Percentiles rank a stretch among this genome's conserved stretches.
Conservation (phyloP, 2,888 invertebrate genomes). For the Tholera decimalis region DNA sequence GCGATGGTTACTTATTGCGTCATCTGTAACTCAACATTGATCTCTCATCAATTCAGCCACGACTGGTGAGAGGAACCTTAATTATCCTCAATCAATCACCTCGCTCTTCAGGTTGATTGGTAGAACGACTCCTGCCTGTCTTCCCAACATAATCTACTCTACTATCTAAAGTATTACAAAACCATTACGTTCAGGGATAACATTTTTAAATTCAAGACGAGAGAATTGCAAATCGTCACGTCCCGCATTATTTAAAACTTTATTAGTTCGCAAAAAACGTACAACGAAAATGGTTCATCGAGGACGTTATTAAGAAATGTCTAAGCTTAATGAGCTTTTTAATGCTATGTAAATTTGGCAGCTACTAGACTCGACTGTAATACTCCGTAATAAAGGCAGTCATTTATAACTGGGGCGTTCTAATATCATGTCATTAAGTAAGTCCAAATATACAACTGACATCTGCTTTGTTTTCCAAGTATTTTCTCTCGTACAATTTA, state of each 20-base stretch:
- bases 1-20: slow-evolving; percentile 11
- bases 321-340: slow-evolving; percentile 58
- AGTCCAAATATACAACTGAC: slow-evolving; percentile 43
- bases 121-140: background rate
- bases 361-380: slow-evolving; percentile 39
- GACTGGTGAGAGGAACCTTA: slow-evolving; percentile 11
- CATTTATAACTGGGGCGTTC: slow-evolving; percentile 54
- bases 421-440: slow-evolving; percentile 55
- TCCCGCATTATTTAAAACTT: slow-evolving; percentile 43
- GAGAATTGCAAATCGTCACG: slow-evolving; percentile 29
- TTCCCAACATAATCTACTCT: background rate
- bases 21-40: slow-evolving; percentile 28
- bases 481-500: slow-evolving; percentile 28
- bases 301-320: slow-evolving; percentile 55
- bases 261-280: slow-evolving; percentile 46
- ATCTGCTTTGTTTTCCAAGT: slow-evolving; percentile 48
- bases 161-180: slow-evolving; percentile 8
- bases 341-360: slow-evolving; percentile 57
- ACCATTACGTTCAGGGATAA: slow-evolving; percentile 9
- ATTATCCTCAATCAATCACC: slow-evolving; percentile 45
- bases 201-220: slow-evolving; percentile 37
- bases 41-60: slow-evolving; percentile 36
- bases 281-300: slow-evolving; percentile 49
- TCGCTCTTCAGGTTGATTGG: slow-evolving; percentile 13
- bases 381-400: slow-evolving; percentile 50